phyloP scores from a whole-genome alignment of 2,888 invertebrate genomes.

The Linyphia triangularis region DNA sequence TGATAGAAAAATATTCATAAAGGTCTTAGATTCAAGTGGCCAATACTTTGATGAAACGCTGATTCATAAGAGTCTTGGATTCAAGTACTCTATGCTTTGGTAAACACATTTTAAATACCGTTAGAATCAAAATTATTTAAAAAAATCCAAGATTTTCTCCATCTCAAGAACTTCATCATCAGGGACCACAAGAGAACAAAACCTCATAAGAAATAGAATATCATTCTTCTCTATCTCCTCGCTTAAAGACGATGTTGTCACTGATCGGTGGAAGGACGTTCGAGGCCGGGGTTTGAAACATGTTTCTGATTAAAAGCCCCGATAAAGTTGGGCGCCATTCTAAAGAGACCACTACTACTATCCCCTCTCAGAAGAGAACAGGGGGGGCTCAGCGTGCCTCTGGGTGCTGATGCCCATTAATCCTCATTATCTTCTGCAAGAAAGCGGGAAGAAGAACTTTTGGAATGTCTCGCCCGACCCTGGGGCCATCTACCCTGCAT shows the following conservation, averaged over 20 bases:
- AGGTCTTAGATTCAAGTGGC: no score
- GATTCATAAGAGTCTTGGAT: no score
- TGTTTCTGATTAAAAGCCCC: conserved; percentile 72
- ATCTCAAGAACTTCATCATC: conserved; percentile 38
- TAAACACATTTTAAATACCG: no score
- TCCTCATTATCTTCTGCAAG: conserved; percentile 70
- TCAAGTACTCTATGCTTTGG: no score
- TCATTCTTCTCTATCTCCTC: neutral
- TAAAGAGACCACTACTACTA: neutral
- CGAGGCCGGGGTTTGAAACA: conserved; percentile 44
- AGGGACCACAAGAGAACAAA: neutral
- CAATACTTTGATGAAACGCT: no score
- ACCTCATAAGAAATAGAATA: neutral
- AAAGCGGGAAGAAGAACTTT: conserved; percentile 48
- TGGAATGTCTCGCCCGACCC: conserved; percentile 69
- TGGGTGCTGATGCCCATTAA: conserved; percentile 74
- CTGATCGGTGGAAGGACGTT: conserved; percentile 11
- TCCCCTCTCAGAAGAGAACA: neutral
- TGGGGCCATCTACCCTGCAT: conserved; percentile 38
- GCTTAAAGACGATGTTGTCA: conserved; percentile 57
- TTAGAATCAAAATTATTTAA: no score
- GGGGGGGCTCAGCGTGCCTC: conserved; percentile 37
- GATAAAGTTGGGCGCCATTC: conserved; percentile 71
- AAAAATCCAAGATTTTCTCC: no score
- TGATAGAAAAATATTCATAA: no score